These are phyloP conservation scores for Pachycephus smyrnensis DNA, from an alignment of 2,888 invertebrate genomes.

Conservation along the genomic window DNA sequence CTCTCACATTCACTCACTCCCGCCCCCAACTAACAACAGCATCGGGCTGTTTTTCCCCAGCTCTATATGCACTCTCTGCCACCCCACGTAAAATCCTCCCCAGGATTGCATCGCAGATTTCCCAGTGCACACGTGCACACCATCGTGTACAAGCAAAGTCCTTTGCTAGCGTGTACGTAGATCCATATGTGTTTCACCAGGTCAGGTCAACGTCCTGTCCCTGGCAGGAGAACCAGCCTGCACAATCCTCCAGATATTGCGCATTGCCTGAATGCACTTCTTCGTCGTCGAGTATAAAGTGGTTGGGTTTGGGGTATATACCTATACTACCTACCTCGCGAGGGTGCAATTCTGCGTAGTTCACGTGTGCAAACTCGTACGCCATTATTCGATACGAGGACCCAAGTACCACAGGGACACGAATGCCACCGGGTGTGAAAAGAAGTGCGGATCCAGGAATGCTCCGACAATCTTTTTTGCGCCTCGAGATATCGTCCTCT, in stretches of 20 bases:
- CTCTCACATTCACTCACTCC: neutral
- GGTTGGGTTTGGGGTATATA: neutral
- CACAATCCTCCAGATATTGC: constrained; percentile 56
- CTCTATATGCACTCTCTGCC: constrained; percentile 35
- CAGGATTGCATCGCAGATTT: constrained; percentile 53
- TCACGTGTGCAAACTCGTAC: neutral
- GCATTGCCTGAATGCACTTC: constrained; percentile 34
- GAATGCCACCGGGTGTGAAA: neutral
- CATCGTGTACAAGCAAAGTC: constrained; percentile 28
- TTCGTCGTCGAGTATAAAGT: constrained; percentile 16
- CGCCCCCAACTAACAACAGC: neutral
- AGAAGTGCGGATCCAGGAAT: neutral
- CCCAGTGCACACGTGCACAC: constrained; percentile 33
- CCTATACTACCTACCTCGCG: neutral
- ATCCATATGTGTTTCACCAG: constrained; percentile 66
- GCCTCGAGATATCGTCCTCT: neutral
- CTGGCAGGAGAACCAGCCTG: constrained; percentile 33
- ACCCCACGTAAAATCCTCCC: constrained; percentile 55
- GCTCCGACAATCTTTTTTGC: neutral
- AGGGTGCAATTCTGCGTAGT: neutral
- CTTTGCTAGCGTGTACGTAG: constrained; percentile 45
- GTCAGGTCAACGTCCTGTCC: constrained; percentile 67
- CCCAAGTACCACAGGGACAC: neutral
- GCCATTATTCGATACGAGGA: neutral
- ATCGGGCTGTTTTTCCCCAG: neutral